A percentile compares a stretch with the other conserved stretches of the same genome.
Conservation (phyloP, 2,797 vertebrate species). For the Myripristis murdjan region DNA sequence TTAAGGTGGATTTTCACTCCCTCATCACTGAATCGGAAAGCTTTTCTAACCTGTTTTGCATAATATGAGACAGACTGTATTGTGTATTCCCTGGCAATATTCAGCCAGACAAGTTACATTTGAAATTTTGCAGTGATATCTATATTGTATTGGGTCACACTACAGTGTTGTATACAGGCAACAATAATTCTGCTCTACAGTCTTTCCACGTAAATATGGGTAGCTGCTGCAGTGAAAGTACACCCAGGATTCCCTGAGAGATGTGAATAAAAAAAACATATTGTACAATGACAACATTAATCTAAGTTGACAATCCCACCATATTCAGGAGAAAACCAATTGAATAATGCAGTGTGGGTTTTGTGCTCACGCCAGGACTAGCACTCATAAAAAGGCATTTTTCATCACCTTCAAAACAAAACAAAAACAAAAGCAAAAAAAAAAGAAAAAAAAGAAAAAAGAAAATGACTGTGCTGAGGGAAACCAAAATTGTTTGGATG, state of each 20-base stretch:
- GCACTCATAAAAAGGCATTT: conserved; percentile 28
- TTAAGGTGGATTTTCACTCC: no score
- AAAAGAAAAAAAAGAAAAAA: background rate
- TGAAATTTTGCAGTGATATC: conserved; percentile 29
- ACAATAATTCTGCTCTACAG: conserved; percentile 48
- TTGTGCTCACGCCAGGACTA: conserved; percentile 11
- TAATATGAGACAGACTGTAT: conserved; percentile 1
- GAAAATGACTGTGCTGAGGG: background rate
- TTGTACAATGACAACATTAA: conserved; percentile 64
- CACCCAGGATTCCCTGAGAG: conserved; percentile 52
- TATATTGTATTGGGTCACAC: conserved; percentile 27
- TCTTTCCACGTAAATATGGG: conserved; percentile 42
- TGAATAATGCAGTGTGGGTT: conserved; percentile 54
- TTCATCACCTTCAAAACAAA: conserved; percentile 5
- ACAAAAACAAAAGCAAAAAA: conserved; percentile 1
- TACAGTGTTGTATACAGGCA: conserved; percentile 35
- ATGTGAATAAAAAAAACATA: conserved; percentile 47
- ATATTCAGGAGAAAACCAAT: conserved; percentile 42
- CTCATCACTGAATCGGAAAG: background rate
- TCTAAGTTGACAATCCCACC: conserved; percentile 53
- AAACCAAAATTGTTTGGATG: background rate
- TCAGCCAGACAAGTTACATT: conserved; percentile 7
- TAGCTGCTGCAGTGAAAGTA: conserved; percentile 42
- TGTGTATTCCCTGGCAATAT: background rate
- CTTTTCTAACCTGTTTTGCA: background rate